Evolutionary conservation across 2,888 invertebrate species (phyloP).

Genomic region (Mesoligia furuncula): DNA sequence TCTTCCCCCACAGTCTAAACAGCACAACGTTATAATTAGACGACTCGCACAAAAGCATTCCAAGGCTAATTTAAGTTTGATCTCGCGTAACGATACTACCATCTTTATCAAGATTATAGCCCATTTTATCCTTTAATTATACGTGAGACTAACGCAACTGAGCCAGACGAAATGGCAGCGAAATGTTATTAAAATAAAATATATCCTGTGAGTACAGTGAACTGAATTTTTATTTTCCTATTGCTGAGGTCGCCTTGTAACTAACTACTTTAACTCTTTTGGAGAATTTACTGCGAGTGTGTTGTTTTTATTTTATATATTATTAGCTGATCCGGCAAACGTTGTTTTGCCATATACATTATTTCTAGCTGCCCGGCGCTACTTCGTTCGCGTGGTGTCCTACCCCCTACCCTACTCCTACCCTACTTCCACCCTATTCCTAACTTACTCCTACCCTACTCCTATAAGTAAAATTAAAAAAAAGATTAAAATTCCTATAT

Average conservation of each 20-base stretch:
- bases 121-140: conserved; percentile 59
- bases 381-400: too few relatives aligned
- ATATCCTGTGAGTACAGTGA: conserved; percentile 58
- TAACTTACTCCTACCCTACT: too few relatives aligned
- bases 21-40: conserved; percentile 41
- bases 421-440: too few relatives aligned
- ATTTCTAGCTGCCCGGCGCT: too few relatives aligned
- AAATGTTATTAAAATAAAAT: conserved; percentile 53
- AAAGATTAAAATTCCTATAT: too few relatives aligned
- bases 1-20: neutral
- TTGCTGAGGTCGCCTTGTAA: conserved; percentile 28
- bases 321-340: too few relatives aligned
- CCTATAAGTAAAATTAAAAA: too few relatives aligned
- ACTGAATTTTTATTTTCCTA: conserved; percentile 56
- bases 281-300: conserved; percentile 18
- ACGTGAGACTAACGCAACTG: conserved; percentile 43
- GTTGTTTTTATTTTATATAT: conserved; percentile 25
- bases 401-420: too few relatives aligned
- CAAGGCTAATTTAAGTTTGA: conserved; percentile 44
- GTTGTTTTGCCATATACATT: too few relatives aligned
- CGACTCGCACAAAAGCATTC: conserved; percentile 34
- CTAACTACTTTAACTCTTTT: conserved; percentile 26
- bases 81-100: conserved; percentile 46
- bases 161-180: conserved; percentile 44
- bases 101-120: conserved; percentile 61